Evolutionary conservation across 2,888 invertebrate species (phyloP).

Genomic region (Hartigia nigra): DNA sequence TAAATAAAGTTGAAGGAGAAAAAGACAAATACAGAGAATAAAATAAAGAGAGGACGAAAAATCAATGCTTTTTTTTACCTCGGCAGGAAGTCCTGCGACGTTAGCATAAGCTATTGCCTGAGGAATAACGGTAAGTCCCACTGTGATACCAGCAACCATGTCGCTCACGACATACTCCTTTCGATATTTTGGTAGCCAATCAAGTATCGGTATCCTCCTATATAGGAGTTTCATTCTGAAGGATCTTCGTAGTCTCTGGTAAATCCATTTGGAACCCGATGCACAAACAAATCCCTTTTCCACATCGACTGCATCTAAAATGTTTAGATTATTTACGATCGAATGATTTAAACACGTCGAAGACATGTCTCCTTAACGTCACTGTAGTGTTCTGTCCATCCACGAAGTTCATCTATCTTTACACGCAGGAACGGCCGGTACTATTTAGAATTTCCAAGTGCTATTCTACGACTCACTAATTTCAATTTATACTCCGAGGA

Average conservation of each 20-base stretch:
- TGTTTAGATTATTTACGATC: neutral
- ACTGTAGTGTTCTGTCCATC: neutral
- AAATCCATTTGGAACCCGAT: conserved; percentile 58
- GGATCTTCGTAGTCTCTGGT: conserved; percentile 68
- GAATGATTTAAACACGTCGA: neutral
- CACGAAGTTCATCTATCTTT: neutral
- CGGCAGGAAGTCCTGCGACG: conserved; percentile 69
- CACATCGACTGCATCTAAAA: conserved; percentile 41
- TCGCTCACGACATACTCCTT: conserved; percentile 77
- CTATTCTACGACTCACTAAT: neutral
- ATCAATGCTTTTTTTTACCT: conserved; percentile 54
- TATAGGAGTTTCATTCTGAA: conserved; percentile 73
- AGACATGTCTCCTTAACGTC: neutral
- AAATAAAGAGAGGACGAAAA: conserved; percentile 1
- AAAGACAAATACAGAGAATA: neutral
- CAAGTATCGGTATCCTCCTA: conserved; percentile 74
- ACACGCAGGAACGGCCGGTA: neutral
- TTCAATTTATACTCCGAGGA: neutral
- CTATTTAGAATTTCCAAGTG: neutral
- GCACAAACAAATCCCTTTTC: conserved; percentile 36
- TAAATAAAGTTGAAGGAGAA: conserved; percentile 4
- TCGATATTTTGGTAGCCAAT: conserved; percentile 78
- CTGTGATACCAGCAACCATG: conserved; percentile 81
- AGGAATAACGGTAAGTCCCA: conserved; percentile 78
- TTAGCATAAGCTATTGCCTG: conserved; percentile 72